Evolutionary conservation across 1,140 invertebrate species (phyloP), one percentile per base, ranked within the genome.

Genomic region (Bombus polaris): DNA sequence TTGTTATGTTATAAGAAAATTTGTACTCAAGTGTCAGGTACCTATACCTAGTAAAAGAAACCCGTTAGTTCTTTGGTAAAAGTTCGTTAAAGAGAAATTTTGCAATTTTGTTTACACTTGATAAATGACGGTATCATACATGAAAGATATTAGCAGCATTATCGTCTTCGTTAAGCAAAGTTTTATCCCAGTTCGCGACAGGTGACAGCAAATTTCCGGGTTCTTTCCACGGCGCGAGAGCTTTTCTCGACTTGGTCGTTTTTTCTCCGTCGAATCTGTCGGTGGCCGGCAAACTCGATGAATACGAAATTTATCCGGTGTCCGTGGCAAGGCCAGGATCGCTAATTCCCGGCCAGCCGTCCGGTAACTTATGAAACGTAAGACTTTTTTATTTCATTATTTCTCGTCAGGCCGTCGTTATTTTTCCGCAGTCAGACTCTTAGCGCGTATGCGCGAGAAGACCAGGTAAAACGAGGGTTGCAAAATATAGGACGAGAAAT

Each of bases 291-390:
- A 10, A 39, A 39, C 74, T 59, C 53, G 35, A 39, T 37, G 74
- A 59, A 59, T 59, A 73, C n/a, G 71, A 73, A 73, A 47, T 73
- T 73, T 44, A 59, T 76, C 74, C 47, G 74, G 74, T 59, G 53
- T 59, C 53, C 35, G 8, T 32, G 35, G 35, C 74, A 35, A 47
- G 22, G 5, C n/a, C 32, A 22, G 73, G 22, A 74, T 74, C 18
- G 44, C 44, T 74, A 74, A 74, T 74, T 74, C 72, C 72, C 28
- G 3, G 42, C 39, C 72, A 73, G 42, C 42, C 72, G 42, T 9
- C 74, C 39, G 59, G 35, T 79, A 53, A 72, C 65, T 62, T 53
- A 28, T 65, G 73, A 44, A 70, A 82, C 28, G 35, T n/a, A 59
- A 81, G 47, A 77, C 68, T 80, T 22, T 22, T 53, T 70, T 53